Evolutionary conservation across 2,797 vertebrate genomes (phyloP), one percentile per base, ranked within the genome.

Genomic region (Anomalospiza imberbis): DNA sequence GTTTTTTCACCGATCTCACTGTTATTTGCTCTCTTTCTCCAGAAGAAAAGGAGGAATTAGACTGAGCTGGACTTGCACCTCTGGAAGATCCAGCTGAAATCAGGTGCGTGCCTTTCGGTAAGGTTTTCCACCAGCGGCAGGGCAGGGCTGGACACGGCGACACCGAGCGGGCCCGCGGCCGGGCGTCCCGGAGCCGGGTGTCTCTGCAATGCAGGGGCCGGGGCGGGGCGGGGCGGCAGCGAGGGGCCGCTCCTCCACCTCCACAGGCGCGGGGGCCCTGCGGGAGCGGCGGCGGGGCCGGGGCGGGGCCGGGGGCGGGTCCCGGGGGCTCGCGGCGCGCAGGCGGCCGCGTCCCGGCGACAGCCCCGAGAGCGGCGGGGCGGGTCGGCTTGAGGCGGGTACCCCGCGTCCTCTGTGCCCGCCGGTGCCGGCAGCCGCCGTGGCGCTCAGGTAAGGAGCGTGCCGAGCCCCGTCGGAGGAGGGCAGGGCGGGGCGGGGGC

Each of bases 371-470:
- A 58, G 88, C 77, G 68, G 82, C 63, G 63, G 58, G 82, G 88
- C 67, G 77, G 51, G 42, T 29, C 26, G 61, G 32, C 20, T 31
- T 15, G 50, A 53, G 68, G 87, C 81, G 13, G 76, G 19, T 13
- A 6, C 36, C 20, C 51, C 62, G 77, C 62, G 47, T 44, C 53
- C 54, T 82, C 48, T 45, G 32, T 54, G 78, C 74, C 50, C 54
- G 44, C 77, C 21, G 68, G 71, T 83, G 67, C 67, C 20, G n/a
- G 83, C 87, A 18, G 75, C 48, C 38, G 80, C 45, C 42, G 70
- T 68, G 45, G 93, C 73, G 89, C 88, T 63, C 97, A 97, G 97
- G 97, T 91, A 85, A 94, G 80, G 24, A 7, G 19, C 68, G 57
- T 8, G 57, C 47, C 47, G 32, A 60, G 65, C 45, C 31, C 47